Evolutionary conservation across 2,888 invertebrate species (phyloP), one percentile per base, ranked within the genome.

Genomic region (Melanophora roralis): DNA sequence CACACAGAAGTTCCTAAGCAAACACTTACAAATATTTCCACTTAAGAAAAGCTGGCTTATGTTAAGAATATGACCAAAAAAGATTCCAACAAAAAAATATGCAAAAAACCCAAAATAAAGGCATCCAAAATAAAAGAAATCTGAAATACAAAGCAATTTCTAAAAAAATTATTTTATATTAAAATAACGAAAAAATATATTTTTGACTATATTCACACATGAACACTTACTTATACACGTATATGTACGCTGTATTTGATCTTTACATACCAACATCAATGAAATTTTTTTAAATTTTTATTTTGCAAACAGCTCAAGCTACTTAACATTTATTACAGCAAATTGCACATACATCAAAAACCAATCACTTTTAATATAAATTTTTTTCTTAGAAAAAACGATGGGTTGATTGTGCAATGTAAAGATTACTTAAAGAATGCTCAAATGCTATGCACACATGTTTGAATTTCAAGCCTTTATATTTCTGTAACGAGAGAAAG

Each of bases 271-370:
- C 23, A 11, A 45, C 43, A 7, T 21, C 36, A 12, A 14, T 21
- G 34, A 7, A 19, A 2, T 8, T 47, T 47, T 67, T 43, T 43
- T 21, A 21, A 7, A 19, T 2, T 8, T 47, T 47, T 67, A 32
- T 43, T 19, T 0, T 32, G 27, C 19, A 43, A 75, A 43, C 32
- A n/a, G 45, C 64, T 76, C 38, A 51, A 64, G 72, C 76, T 77
- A 76, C 68, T 76, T 81, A 77, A 64, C 80, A 69, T 82, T 78
- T 82, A 82, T 83, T 78, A 72, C 57, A 49, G 64, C 69, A 81
- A 82, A 82, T 80, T 82, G 82, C 82, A 77, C 79, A 82, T 82
- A 78, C 76, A 82, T 82, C 83, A 81, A 80, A 80, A 69, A 76
- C 68, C 78, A 82, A 81, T 78, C 68, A 55, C 68, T 73, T 78